Evolutionary conservation across 92 coral and sea anemone genomes (phyloP).

Genomic region (Umimayanthus kanabou): DNA sequence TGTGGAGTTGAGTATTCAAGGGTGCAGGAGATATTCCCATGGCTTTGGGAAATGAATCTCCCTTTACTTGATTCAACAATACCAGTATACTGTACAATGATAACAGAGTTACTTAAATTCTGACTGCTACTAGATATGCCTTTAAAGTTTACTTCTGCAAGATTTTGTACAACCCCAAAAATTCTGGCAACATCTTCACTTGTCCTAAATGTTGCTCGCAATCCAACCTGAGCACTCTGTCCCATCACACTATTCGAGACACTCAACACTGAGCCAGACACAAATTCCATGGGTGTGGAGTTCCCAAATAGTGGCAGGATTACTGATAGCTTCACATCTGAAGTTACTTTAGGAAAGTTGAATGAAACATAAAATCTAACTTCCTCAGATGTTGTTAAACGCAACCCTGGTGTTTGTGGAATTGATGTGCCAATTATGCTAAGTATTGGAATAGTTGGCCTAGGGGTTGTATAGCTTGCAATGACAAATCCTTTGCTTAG

Average conservation of each 20-base stretch:
- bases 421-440: constrained; percentile 46
- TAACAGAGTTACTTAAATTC: constrained; percentile 45
- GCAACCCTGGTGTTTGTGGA: constrained; percentile 58
- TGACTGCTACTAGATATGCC: constrained; percentile 43
- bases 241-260: constrained; percentile 58
- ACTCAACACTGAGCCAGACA: constrained; percentile 51
- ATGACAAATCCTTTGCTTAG: constrained; percentile 38
- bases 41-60: constrained; percentile 51
- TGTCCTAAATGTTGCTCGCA: constrained; percentile 32
- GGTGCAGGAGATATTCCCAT: constrained; percentile 59
- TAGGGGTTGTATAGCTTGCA: constrained; percentile 54
- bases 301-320: constrained; percentile 60
- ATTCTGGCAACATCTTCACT: constrained; percentile 23
- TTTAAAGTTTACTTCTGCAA: constrained; percentile 71
- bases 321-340: constrained; percentile 57
- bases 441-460: constrained; percentile 51
- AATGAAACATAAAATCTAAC: constrained; percentile 55
- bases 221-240: constrained; percentile 49
- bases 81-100: constrained; percentile 55
- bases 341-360: constrained; percentile 73
- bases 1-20: constrained; percentile 59
- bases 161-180: constrained; percentile 51
- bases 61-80: constrained; percentile 51
- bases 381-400: constrained; percentile 70
- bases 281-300: constrained; percentile 63